These are phyloP conservation scores for Melitaea cinxia DNA, from an alignment of 1,140 invertebrate species.

Conservation along the genomic window DNA sequence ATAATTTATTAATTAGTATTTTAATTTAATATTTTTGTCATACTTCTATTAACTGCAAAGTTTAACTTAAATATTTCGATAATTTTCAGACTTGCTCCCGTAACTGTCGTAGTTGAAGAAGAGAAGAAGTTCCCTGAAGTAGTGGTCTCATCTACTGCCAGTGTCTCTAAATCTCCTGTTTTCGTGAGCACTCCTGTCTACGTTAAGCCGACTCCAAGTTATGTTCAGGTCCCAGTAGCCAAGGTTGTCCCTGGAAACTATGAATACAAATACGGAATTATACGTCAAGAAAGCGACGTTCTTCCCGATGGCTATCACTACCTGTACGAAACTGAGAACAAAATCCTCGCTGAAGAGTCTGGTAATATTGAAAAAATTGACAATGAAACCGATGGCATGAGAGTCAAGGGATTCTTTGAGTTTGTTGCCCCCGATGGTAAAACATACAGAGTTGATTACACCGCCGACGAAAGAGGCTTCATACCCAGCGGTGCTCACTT, in stretches of 20 bases:
- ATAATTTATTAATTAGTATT: no score
- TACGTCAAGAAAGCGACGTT: constrained; percentile 67
- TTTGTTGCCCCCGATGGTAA: constrained; percentile 85
- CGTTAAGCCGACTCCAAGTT: constrained; percentile 48
- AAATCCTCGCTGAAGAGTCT: constrained; percentile 82
- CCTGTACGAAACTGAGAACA: constrained; percentile 85
- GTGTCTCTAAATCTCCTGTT: constrained; percentile 21
- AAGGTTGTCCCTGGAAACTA: constrained; percentile 54
- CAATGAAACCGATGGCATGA: constrained; percentile 80
- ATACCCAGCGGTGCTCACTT: constrained; percentile 82
- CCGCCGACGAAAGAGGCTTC: constrained; percentile 87
- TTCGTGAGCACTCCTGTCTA: constrained; percentile 17
- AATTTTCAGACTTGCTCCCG: not conserved
- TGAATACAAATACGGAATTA: constrained; percentile 71
- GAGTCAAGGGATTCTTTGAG: constrained; percentile 82
- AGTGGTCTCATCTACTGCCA: constrained; percentile 19
- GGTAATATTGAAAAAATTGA: constrained; percentile 78
- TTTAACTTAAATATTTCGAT: not conserved
- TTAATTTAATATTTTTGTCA: no score
- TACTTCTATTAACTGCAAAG: not conserved
- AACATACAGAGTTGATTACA: constrained; percentile 85
- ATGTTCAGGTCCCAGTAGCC: constrained; percentile 53
- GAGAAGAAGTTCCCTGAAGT: constrained; percentile 12
- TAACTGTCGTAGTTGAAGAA: constrained; percentile 3
- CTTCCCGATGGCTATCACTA: constrained; percentile 78